phyloP scores from a whole-genome alignment of 2,888 invertebrate species.

The Diarsia mendica region DNA sequence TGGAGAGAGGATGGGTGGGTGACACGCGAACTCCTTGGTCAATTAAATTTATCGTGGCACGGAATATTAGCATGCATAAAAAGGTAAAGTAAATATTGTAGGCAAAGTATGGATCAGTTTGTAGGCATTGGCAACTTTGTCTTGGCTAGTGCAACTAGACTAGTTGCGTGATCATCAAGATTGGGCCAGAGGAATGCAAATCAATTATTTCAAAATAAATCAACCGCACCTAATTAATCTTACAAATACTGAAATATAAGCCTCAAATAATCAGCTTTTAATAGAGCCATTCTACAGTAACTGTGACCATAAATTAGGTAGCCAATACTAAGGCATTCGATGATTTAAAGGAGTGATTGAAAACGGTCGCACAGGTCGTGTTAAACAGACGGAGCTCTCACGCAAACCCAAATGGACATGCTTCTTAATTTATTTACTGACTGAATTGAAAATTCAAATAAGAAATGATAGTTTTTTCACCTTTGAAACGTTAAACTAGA shows the following conservation, averaged over 20 bases:
- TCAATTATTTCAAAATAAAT: neutral
- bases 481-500: too few species aligned
- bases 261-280: slow-evolving; percentile 6
- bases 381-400: slow-evolving; percentile 39
- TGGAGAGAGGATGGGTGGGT: slow-evolving; percentile 26
- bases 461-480: too few species aligned
- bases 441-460: neutral
- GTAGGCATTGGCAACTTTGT: neutral
- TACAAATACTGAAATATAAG: neutral
- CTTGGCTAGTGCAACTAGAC: neutral
- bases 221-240: slow-evolving; percentile 1
- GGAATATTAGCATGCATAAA: slow-evolving; percentile 17
- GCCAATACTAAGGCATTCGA: slow-evolving; percentile 23
- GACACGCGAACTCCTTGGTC: slow-evolving; percentile 52
- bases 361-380: slow-evolving; percentile 27
- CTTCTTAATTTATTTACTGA: slow-evolving; percentile 30
- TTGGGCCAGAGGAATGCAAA: neutral
- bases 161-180: neutral
- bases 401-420: slow-evolving; percentile 47
- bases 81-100: neutral
- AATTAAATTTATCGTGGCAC: slow-evolving; percentile 52
- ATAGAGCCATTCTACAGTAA: slow-evolving; percentile 26
- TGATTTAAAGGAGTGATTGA: slow-evolving; percentile 54
- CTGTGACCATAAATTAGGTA: slow-evolving; percentile 41
- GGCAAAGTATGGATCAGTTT: neutral